Base-by-base conservation (phyloP, 1,140 invertebrate species). In the Harpegnathos saltator region DNA sequence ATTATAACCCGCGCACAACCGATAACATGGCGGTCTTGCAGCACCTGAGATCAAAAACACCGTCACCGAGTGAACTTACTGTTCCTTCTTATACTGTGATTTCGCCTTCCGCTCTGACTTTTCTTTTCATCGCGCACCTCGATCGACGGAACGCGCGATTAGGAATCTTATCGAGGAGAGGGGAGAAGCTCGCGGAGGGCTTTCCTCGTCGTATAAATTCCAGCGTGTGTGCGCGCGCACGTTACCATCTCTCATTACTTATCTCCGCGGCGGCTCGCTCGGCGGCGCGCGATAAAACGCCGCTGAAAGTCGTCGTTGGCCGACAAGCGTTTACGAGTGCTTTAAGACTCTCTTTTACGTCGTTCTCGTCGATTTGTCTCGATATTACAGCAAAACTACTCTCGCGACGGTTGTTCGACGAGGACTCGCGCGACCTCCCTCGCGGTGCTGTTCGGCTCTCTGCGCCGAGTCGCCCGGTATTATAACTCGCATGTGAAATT, bases 401-500 rank as follows among this genome's bases (percentile, higher is more conserved):
- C n/a, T n/a, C n/a, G n/a, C 29, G 19, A 38, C 17, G 24, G 65
- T 68, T 78, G 62, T 72, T 78, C 33, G 80, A 87, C 83, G 83
- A 83, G 54, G 80, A 72, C 48, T 82, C 50, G 59, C 59, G 12
- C n/a, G n/a, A n/a, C n/a, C n/a, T n/a, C n/a, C n/a, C 54, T 26
- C 12, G 56, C 19, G 9, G 5, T 52, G 54, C 3, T 24, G 58
- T 68, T 71, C 48, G 5, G 54, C 68, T 74, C 52, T 22, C 12
- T 29, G 68, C 56, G 84, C 73, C 54, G 59, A 3, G 54, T 72
- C 50, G 52, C 33, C n/a, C 66, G 50, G 61, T 73, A 59, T 85
- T 85, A 87, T 73, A 84, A 88, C 59, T 88, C 85, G 65, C 75
- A 87, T 72, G 68, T 58, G 66, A 88, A 82, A 88, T 88, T 86